Percentiles rank a stretch among this genome's conserved stretches.
Evolutionary conservation across 2,113 vertebrate genomes (phyloP).

Genomic region (Myotis yumanensis): DNA sequence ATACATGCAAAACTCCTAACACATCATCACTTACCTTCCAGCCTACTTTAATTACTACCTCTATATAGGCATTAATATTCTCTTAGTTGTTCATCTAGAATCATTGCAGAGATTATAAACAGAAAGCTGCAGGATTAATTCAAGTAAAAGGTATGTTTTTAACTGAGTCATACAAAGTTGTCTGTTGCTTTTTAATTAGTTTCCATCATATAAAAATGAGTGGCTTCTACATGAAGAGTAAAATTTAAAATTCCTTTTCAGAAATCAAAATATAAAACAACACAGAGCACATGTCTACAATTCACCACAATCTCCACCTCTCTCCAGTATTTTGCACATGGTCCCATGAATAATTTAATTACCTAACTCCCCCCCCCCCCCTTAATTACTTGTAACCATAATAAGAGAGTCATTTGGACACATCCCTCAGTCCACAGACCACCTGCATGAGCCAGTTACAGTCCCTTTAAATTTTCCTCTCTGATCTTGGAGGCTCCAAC

Average conservation of each 20-base stretch:
- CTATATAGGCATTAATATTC: background rate
- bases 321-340: background rate
- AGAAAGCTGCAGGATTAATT: background rate
- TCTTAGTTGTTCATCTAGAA: background rate
- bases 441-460: background rate
- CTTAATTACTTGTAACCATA: background rate
- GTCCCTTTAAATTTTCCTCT: background rate
- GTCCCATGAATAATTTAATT: background rate
- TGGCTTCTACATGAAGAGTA: background rate
- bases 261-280: background rate
- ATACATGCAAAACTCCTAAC: background rate
- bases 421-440: background rate
- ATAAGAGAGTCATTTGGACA: background rate
- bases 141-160: background rate
- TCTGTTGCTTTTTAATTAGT: constrained; percentile 4
- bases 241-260: background rate
- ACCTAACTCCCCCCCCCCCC: background rate
- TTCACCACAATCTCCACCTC: background rate
- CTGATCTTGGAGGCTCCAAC: background rate
- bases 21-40: background rate
- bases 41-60: background rate
- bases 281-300: background rate
- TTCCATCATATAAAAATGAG: background rate
- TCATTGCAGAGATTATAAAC: background rate
- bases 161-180: background rate